Base-by-base conservation (phyloP, 2,888 invertebrate species). In the Lithophane semibrunnea region DNA sequence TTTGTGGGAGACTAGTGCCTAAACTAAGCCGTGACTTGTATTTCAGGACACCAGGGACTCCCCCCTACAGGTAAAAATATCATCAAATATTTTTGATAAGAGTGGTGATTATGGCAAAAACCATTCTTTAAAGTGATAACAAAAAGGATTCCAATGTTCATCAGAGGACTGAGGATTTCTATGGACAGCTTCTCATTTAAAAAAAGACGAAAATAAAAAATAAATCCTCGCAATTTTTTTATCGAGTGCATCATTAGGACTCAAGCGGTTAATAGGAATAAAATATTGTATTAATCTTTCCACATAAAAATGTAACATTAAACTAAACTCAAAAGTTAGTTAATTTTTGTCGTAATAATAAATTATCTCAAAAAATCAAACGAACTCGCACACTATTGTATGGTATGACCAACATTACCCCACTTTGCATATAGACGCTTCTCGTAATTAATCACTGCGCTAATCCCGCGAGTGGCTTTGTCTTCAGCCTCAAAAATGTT, bases 401-500 rank as follows among this genome's bases (percentile, higher is more conserved):
- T 13, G 58, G 66, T 18, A n/a, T 44, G 24, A 24, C 10, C 21
- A 9, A 24, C 1, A 24, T 65, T 58, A 37, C 24, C 49, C 18
- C 44, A 67, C 37, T 80, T 60, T 44, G 68, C 74, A 52, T 64
- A 67, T 61, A 75, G 72, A 68, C 42, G 72, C 68, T 56, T 61
- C 69, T 52, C 56, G 56, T 74, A 83, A 82, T 84, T 85, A 86
- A 83, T 80, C 80, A 88, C 78, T 37, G 21, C 18, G 47, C 21
- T 74, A 73, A 85, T 87, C 85, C 78, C 73, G 12, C 29, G 49
- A 78, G 85, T 68, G 66, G 68, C 68, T 71, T 80, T 79, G 77
- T 79, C 70, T 75, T 75, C 68, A 5, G 69, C 76, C 71, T 84
- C 76, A 78, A 84, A 86, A 86, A 75, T 86, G 66, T 70, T 71